Base-by-base conservation (phyloP, 2,113 vertebrate species). In the Glaucomys volans region DNA sequence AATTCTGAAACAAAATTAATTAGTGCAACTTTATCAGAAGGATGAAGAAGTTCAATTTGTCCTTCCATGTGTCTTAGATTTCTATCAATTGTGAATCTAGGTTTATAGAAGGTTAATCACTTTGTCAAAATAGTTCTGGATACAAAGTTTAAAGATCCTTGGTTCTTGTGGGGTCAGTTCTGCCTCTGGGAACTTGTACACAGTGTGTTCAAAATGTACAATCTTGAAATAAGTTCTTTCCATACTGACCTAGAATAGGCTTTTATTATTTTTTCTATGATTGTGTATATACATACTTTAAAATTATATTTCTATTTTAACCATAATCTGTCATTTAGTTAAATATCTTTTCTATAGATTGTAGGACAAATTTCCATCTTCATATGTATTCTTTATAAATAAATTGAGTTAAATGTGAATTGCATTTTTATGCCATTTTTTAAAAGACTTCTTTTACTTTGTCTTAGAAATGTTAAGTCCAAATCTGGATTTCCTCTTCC, bases 331-430 rank as follows among this genome's bases (percentile, higher is more conserved):
- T n/a, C n/a, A n/a, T n/a, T n/a, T n/a, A 83, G 13, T 35, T 87
- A 76, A 75, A 40, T 54, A 50, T 37, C 30, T 77, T 93, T 93
- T 75, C 52, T 69, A n/a, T 84, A 52, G 47, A 80, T 66, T 85
- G 2, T 11, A 8, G 50, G 9, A 67, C 4, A 67, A 71, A 81
- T 74, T 89, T 17, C 20, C 84, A 30, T 88, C 44, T 96, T 84
- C 71, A 59, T 94, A n/a, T 62, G 22, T 92, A 28, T 83, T 94
- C 18, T 62, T 59, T 75, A 86, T 91, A 83, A 37, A 86, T 91
- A 83, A 37, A 86, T 74, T 84, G 7, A 81, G 30, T 86, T 9
- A 35, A 64, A 47, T 67, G 16, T 90, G 90, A 82, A 82, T 88
- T 62, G 62, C 5, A 80, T 64, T 91, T 57, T n/a, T 64, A 85